phyloP scores from a whole-genome alignment of 64 coral and sea anemone species.

The Montipora foliosa region DNA sequence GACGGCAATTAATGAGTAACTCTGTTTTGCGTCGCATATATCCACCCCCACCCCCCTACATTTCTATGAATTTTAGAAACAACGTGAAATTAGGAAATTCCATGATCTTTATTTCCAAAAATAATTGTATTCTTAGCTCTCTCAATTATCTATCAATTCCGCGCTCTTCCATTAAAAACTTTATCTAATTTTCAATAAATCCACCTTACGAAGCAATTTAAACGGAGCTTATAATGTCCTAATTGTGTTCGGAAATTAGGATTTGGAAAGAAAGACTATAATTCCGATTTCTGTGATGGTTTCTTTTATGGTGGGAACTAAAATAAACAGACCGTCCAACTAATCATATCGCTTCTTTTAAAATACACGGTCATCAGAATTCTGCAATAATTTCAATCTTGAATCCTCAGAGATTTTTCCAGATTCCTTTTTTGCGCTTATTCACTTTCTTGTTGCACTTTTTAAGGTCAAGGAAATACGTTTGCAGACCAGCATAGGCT shows the following conservation, averaged over 20 bases:
- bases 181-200: conserved; percentile 74
- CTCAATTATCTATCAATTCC: conserved; percentile 28
- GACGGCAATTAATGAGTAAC: not conserved
- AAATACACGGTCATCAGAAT: not conserved
- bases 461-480: not conserved
- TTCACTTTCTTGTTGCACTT: not conserved
- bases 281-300: not conserved
- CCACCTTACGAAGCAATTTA: conserved; percentile 71
- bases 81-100: not conserved
- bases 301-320: conserved; percentile 3
- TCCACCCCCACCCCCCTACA: not conserved
- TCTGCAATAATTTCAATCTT: not conserved
- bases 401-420: not conserved
- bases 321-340: not conserved
- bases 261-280: conserved; percentile 41
- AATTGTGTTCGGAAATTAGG: conserved; percentile 90
- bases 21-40: not conserved
- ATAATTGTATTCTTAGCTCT: not conserved
- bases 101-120: not conserved
- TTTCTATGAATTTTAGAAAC: not conserved
- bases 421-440: not conserved
- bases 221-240: conserved; percentile 79
- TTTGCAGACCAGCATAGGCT: not conserved
- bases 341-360: not conserved
- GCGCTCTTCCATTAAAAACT: conserved; percentile 48